phyloP scores from a whole-genome alignment of 1,140 invertebrate species.

The Lasaia peninsularis region DNA sequence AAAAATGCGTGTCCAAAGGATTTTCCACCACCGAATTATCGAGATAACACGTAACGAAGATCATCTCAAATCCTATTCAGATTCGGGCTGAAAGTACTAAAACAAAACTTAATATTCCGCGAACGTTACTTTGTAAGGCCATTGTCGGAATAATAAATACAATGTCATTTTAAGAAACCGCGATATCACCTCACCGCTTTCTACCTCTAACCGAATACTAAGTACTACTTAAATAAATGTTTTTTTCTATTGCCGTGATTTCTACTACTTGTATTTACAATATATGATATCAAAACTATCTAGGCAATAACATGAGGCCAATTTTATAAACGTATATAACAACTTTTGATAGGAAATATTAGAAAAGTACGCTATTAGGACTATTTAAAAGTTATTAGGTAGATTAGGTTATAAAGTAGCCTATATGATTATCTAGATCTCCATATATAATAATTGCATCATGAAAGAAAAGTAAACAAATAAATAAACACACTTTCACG shows the following conservation, averaged over 20 bases:
- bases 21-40: neutral
- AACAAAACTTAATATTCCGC: slow-evolving; percentile 53
- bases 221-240: slow-evolving; percentile 7
- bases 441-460: too few relatives aligned
- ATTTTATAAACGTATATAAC: too few relatives aligned
- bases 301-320: too few relatives aligned
- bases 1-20: neutral
- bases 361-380: too few relatives aligned
- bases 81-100: slow-evolving; percentile 11
- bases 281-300: neutral
- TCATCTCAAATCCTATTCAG: slow-evolving; percentile 21
- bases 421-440: too few relatives aligned
- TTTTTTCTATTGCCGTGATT: neutral
- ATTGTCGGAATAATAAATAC: slow-evolving; percentile 65
- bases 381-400: too few relatives aligned
- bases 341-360: too few relatives aligned
- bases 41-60: slow-evolving; percentile 11
- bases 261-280: neutral
- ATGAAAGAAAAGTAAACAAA: too few relatives aligned
- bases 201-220: neutral
- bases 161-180: slow-evolving; percentile 54
- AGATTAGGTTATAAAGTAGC: too few relatives aligned
- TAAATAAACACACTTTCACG: too few relatives aligned
- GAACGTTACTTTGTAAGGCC: slow-evolving; percentile 33
- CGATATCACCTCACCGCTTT: neutral